Evolutionary conservation across 1,140 invertebrate species (phyloP).

Genomic region (Conus ventricosus): DNA sequence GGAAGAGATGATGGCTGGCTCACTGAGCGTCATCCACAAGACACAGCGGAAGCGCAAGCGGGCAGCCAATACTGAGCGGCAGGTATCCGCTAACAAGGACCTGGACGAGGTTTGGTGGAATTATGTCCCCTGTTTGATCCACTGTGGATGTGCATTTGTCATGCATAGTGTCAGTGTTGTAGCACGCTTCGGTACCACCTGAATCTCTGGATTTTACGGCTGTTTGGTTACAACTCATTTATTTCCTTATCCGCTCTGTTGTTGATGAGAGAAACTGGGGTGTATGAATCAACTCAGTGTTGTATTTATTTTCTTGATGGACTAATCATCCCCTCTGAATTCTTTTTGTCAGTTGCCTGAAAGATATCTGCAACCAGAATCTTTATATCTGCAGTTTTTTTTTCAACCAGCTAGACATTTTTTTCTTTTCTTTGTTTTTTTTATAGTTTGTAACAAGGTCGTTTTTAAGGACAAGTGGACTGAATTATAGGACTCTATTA

Average conservation of each 20-base stretch:
- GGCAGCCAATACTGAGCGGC: conserved; percentile 52
- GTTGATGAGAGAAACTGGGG: too few relatives aligned
- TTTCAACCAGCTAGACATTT: too few relatives aligned
- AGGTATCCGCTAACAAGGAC: conserved; percentile 60
- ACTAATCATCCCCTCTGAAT: background rate
- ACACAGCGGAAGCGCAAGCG: conserved; percentile 38
- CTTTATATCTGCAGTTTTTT: background rate
- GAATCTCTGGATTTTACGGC: background rate
- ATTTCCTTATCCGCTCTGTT: too few relatives aligned
- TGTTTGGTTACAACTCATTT: too few relatives aligned
- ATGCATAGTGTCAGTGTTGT: background rate
- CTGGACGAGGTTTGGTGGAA: conserved; percentile 69
- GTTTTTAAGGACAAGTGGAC: too few relatives aligned
- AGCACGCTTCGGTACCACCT: conserved; percentile 14
- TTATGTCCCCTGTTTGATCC: conserved; percentile 33
- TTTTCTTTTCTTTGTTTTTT: too few relatives aligned
- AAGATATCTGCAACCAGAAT: background rate
- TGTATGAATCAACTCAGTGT: background rate
- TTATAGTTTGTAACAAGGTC: too few relatives aligned
- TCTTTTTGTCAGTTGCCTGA: background rate
- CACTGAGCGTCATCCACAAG: conserved; percentile 17
- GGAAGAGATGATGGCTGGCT: conserved; percentile 22
- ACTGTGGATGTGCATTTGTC: background rate
- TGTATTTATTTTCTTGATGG: background rate
- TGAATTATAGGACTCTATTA: too few relatives aligned